Percentiles rank a stretch among this genome's conserved stretches.
Evolutionary conservation across 2,888 invertebrate genomes (phyloP).

Genomic region (Leistus spinibarbis): DNA sequence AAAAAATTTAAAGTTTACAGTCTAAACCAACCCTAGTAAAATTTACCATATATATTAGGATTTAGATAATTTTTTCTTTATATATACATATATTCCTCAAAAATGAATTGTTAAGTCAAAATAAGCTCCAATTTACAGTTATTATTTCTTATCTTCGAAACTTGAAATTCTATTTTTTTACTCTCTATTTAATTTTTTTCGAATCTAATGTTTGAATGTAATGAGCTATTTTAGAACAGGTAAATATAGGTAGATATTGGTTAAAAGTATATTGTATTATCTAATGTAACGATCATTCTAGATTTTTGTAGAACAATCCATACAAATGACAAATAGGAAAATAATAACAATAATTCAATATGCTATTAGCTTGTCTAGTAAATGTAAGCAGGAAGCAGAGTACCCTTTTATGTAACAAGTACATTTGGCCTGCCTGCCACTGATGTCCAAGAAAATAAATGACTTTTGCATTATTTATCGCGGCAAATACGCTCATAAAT

Average conservation of each 20-base stretch:
- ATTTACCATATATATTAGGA: no score
- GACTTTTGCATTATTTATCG: constrained; percentile 40
- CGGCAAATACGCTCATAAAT: constrained; percentile 39
- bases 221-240: no score
- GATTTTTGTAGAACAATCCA: neutral
- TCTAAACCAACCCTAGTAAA: no score
- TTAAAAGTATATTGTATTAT: neutral
- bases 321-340: neutral
- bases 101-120: no score
- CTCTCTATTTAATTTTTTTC: no score
- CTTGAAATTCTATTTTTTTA: no score
- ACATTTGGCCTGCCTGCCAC: constrained; percentile 4
- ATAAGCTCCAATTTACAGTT: no score
- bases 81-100: no score
- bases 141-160: no score
- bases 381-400: neutral
- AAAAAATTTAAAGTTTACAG: no score
- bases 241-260: neutral
- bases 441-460: constrained; percentile 37
- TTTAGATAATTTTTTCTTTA: no score
- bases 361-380: neutral
- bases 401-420: constrained; percentile 21
- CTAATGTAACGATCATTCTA: neutral
- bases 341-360: neutral
- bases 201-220: no score